Base-by-base conservation (phyloP, 2,797 vertebrate genomes). In the Malacoraja senta region DNA sequence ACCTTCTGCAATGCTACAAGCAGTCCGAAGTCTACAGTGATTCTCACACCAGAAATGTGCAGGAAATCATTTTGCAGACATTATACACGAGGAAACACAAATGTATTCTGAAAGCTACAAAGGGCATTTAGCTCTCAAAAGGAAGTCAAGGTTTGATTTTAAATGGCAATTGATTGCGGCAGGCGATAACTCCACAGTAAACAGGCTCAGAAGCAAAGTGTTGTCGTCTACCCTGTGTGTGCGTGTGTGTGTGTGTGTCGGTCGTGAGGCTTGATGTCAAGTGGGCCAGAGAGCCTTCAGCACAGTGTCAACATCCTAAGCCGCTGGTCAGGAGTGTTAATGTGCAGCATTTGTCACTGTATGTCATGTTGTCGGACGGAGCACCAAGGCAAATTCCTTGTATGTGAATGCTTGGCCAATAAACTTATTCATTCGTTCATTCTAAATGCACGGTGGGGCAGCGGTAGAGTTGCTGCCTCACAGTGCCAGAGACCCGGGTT, bases 91-190 rank as follows among this genome's bases (percentile, higher is more conserved):
- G 84, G 84, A 88, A 88, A 88, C 63, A 88, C 61, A 63, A 88
- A 88, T 35, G n/a, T 88, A 68, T 88, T 88, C 84, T 88, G 84
- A 88, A 88, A 68, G n/a, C 84, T 88, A 88, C 84, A 88, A 88
- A 88, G n/a, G 63, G 32, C 35, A 88, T 88, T 88, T 88, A 32
- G 63, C 61, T 88, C 61, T 88, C 61, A 68, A 88, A 88, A 88
- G 84, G 84, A 88, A 88, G 84, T 88, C 65, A 88, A 68, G 63
- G 24, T 68, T 88, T n/a, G 68, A 88, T 88, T 88, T 88, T 68
- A 88, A 88, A 88, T 88, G 84, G 84, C 84, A 88, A 88, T 63
- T 88, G 84, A 88, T 88, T 88, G 84, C 63, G 29, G 29, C 83
- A 88, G n/a, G 68, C 65, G 84, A 88, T 88, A 88, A 88, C n/a